These are phyloP conservation scores for Papilio polytes DNA, from an alignment of 1,140 invertebrate genomes.

Conservation along the genomic window DNA sequence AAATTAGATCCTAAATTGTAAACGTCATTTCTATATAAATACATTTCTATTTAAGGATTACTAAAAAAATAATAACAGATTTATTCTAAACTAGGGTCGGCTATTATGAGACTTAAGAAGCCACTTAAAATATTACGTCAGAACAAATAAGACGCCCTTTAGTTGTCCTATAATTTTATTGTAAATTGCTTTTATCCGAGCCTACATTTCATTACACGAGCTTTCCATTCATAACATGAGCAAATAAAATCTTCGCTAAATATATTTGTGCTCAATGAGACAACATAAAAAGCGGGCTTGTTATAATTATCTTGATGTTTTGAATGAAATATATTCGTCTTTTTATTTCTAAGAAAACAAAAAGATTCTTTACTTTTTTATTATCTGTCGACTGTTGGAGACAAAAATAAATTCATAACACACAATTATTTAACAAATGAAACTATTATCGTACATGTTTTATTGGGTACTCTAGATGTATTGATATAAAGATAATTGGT, in stretches of 20 bases:
- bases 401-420: neutral
- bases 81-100: neutral
- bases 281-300: neutral
- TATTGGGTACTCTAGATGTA: no score
- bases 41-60: neutral
- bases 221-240: neutral
- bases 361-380: conserved; percentile 2
- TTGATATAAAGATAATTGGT: no score
- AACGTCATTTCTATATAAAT: no score
- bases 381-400: neutral
- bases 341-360: conserved; percentile 75
- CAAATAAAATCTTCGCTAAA: neutral
- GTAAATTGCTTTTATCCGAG: neutral
- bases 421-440: no score
- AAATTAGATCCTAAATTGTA: no score
- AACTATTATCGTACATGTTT: no score
- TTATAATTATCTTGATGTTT: conserved; percentile 2
- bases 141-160: conserved; percentile 86
- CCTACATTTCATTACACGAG: neutral
- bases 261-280: neutral
- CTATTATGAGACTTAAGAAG: neutral
- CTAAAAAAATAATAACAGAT: neutral
- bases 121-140: conserved; percentile 24
- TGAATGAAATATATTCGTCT: neutral
- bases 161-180: conserved; percentile 8